phyloP scores from a whole-genome alignment of 2,888 invertebrate species.

The Orchesella flavescens region DNA sequence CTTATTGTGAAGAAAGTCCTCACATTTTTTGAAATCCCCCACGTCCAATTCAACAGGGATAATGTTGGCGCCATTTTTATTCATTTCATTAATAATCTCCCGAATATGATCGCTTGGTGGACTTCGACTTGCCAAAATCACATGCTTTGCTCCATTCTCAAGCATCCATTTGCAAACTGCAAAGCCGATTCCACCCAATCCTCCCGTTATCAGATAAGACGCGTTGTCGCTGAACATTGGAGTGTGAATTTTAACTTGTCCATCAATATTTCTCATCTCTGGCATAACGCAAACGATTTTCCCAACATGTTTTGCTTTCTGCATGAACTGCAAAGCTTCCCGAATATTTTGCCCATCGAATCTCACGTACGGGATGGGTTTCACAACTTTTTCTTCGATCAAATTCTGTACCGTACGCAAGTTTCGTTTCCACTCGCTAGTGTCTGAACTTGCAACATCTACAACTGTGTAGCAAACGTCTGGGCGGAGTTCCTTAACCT shows the following conservation, averaged over 20 bases:
- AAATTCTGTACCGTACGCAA: not conserved
- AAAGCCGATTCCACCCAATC: conserved; percentile 41
- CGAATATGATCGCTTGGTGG: not conserved
- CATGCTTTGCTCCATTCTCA: conserved; percentile 27
- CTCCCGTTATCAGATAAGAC: conserved; percentile 49
- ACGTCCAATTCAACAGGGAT: not conserved
- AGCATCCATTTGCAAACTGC: conserved; percentile 38
- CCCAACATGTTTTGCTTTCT: not conserved
- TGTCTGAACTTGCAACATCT: not conserved
- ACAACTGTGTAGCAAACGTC: not conserved
- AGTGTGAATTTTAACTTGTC: not conserved
- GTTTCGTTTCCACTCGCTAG: not conserved
- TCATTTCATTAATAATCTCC: not conserved
- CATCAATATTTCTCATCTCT: not conserved
- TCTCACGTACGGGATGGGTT: not conserved
- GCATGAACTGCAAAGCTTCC: not conserved
- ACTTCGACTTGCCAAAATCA: conserved; percentile 18
- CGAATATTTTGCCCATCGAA: not conserved
- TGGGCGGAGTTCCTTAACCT: not conserved
- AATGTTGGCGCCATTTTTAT: not conserved
- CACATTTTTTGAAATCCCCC: not conserved
- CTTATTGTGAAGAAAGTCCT: not conserved
- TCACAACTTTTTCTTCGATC: not conserved
- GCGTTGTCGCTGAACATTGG: not conserved
- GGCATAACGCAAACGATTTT: conserved; percentile 8